A percentile compares a stretch with the other conserved stretches of the same genome.
These are phyloP conservation scores for Bombus breviceps DNA, from an alignment of 1,140 invertebrate genomes.

Conservation along the genomic window DNA sequence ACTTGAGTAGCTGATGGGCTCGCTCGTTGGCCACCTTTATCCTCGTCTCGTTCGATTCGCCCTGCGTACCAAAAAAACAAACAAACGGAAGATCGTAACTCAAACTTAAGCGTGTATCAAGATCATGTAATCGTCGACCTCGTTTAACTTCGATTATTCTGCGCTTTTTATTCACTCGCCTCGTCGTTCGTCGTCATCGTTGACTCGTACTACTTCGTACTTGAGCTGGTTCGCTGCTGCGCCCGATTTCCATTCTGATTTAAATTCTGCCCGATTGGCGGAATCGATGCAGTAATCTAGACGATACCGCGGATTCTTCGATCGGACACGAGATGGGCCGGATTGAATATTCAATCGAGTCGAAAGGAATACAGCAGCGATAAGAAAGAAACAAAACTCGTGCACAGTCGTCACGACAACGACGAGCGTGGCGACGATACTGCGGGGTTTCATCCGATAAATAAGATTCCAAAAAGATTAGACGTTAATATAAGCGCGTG, in stretches of 20 bases:
- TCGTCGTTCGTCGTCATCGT: neutral
- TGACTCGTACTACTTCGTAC: neutral
- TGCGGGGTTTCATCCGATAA: conserved; percentile 33
- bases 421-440: neutral
- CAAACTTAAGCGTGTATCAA: conserved; percentile 21
- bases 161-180: neutral
- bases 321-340: neutral
- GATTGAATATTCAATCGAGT: neutral
- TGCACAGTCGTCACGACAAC: neutral
- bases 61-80: conserved; percentile 83
- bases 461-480: conserved; percentile 27
- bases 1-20: conserved; percentile 90
- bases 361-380: neutral
- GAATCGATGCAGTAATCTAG: neutral
- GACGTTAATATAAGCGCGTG: neutral
- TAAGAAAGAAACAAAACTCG: neutral
- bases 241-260: neutral
- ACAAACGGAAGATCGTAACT: conserved; percentile 67
- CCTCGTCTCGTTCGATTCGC: conserved; percentile 91
- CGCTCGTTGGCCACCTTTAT: conserved; percentile 91
- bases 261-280: neutral
- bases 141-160: neutral
- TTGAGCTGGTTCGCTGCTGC: neutral
- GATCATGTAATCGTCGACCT: conserved; percentile 28
- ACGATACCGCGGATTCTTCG: neutral